Conservation (phyloP, 2,888 invertebrate genomes). For the Xanthia icteritia region DNA sequence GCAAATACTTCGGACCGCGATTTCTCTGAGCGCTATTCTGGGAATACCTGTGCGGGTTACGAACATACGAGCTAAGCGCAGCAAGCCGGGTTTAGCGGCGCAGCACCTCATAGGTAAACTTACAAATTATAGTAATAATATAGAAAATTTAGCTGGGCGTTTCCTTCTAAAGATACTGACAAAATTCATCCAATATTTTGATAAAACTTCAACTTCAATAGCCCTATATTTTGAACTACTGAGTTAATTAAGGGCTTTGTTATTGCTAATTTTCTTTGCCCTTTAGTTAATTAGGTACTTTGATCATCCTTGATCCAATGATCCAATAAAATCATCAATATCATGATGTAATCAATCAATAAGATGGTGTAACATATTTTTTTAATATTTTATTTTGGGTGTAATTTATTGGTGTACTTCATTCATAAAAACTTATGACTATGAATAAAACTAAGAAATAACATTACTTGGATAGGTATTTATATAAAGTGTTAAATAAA, state of each 20-base stretch:
- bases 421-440: not conserved
- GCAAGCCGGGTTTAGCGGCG: constrained; percentile 95
- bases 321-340: not conserved
- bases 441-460: too few species aligned
- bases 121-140: not conserved
- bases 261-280: not conserved
- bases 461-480: too few species aligned
- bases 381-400: not conserved
- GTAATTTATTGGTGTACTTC: not conserved
- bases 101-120: constrained; percentile 94
- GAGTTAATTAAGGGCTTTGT: not conserved
- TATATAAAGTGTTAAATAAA: too few species aligned
- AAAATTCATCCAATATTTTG: not conserved
- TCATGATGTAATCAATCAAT: not conserved
- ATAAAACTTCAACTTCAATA: not conserved
- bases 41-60: constrained; percentile 93
- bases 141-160: constrained; percentile 4
- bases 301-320: not conserved
- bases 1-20: constrained; percentile 95
- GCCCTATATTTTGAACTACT: not conserved
- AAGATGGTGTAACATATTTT: constrained; percentile 2
- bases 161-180: not conserved
- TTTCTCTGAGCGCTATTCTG: constrained; percentile 94
- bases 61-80: constrained; percentile 95
- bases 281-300: too few species aligned